Percentiles rank a stretch among this genome's conserved stretches.
Evolutionary conservation across 2,888 invertebrate genomes (phyloP).

Genomic region (Metallyticus violacea): DNA sequence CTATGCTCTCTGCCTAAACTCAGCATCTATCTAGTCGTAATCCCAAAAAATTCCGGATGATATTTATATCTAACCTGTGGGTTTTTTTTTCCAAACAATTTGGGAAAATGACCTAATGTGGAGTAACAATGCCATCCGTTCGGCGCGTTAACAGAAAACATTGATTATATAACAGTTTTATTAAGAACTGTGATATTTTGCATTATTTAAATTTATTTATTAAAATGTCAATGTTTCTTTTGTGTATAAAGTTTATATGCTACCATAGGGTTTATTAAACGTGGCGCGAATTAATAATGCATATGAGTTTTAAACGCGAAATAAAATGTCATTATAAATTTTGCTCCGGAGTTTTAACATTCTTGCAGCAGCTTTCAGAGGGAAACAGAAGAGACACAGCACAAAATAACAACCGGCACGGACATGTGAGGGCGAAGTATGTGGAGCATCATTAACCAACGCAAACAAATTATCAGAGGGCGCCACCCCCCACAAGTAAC

Average conservation of each 20-base stretch:
- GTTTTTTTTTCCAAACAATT: too few species aligned
- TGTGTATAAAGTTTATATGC: not conserved
- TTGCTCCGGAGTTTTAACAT: not conserved
- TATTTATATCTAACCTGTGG: too few species aligned
- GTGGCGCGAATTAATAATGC: not conserved
- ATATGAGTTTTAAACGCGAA: not conserved
- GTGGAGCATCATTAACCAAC: slow-evolving; percentile 2
- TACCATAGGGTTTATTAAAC: not conserved
- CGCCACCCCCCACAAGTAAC: too few species aligned
- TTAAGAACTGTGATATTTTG: not conserved
- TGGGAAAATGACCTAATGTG: too few species aligned
- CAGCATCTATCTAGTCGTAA: too few species aligned
- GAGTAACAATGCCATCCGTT: too few species aligned
- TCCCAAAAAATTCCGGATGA: too few species aligned
- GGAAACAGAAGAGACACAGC: not conserved
- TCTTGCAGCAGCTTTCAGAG: not conserved
- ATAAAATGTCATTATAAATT: not conserved
- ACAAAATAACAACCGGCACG: not conserved
- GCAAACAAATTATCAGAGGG: slow-evolving; percentile 12
- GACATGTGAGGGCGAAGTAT: not conserved
- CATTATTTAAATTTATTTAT: too few species aligned
- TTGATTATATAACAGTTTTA: not conserved
- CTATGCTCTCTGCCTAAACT: too few species aligned
- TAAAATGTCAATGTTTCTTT: too few species aligned
- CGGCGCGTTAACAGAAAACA: too few species aligned